These are phyloP conservation scores for Tachyglossus aculeatus DNA, from an alignment of 2,797 vertebrate genomes.

Conservation along the genomic window DNA sequence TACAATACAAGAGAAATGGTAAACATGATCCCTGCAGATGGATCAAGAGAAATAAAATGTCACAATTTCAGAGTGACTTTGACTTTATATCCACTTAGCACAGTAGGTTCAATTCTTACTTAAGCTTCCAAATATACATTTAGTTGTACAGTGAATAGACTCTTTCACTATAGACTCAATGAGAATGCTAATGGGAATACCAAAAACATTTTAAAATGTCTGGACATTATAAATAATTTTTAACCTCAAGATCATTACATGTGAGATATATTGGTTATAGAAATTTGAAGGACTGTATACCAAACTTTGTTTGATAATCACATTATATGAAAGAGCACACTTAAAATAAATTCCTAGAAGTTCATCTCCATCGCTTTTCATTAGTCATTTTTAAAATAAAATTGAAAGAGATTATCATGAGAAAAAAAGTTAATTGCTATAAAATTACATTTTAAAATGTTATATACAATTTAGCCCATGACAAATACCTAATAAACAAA, in stretches of 20 bases:
- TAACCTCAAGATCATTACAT: neutral
- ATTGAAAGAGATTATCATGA: slow-evolving; percentile 48
- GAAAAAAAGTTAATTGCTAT: slow-evolving; percentile 70
- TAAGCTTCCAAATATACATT: slow-evolving; percentile 18
- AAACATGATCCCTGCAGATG: neutral
- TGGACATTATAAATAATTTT: slow-evolving; percentile 8
- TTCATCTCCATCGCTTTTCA: slow-evolving; percentile 45
- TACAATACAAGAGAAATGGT: no score
- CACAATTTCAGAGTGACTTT: slow-evolving; percentile 9
- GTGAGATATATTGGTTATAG: slow-evolving; percentile 5
- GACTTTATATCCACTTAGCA: neutral
- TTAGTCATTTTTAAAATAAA: slow-evolving; percentile 58
- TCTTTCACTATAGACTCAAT: no score
- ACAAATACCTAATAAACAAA: slow-evolving; percentile 64
- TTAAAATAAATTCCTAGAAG: neutral
- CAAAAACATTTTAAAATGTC: no score
- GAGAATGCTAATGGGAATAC: no score
- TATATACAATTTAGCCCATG: slow-evolving; percentile 42
- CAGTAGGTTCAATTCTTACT: slow-evolving; percentile 30
- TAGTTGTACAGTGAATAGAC: no score
- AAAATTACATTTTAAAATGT: slow-evolving; percentile 63
- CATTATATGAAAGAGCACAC: slow-evolving; percentile 34
- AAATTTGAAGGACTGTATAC: slow-evolving; percentile 4
- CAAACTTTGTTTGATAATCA: slow-evolving; percentile 17
- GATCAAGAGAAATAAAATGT: slow-evolving; percentile 9